Conservation (phyloP, 2,113 vertebrate species). For the Toxostoma redivivum region DNA sequence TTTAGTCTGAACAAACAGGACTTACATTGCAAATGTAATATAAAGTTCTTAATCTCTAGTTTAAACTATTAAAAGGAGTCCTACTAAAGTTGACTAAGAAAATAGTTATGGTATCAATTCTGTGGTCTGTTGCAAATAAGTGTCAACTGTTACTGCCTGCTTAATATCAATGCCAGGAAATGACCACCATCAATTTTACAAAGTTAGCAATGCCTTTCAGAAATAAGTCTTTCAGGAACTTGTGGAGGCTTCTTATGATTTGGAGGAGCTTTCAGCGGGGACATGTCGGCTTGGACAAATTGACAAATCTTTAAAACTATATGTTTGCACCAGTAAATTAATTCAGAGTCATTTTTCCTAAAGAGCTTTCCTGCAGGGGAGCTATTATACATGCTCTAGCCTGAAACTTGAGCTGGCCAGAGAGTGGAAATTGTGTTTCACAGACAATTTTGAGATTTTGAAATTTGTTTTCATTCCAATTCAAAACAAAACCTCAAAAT, state of each 20-base stretch:
- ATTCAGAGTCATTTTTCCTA: slow-evolving; percentile 21
- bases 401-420: slow-evolving; percentile 23
- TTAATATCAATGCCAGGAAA: neutral
- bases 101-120: neutral
- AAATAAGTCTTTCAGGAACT: neutral
- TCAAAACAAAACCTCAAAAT: slow-evolving; percentile 62
- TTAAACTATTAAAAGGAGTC: neutral
- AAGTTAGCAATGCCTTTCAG: neutral
- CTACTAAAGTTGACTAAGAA: neutral
- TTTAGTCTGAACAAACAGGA: neutral
- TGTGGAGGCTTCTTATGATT: neutral
- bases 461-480: slow-evolving; percentile 64
- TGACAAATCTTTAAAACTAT: neutral
- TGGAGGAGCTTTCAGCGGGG: neutral
- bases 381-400: slow-evolving; percentile 8
- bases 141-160: neutral
- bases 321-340: neutral
- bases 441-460: slow-evolving; percentile 62
- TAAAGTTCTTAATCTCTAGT: neutral
- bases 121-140: neutral
- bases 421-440: slow-evolving; percentile 60
- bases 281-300: neutral
- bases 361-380: slow-evolving; percentile 36
- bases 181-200: neutral
- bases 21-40: neutral